These are phyloP conservation scores for Nephrotoma guestfalica DNA, from an alignment of 2,888 invertebrate genomes.

Conservation along the genomic window DNA sequence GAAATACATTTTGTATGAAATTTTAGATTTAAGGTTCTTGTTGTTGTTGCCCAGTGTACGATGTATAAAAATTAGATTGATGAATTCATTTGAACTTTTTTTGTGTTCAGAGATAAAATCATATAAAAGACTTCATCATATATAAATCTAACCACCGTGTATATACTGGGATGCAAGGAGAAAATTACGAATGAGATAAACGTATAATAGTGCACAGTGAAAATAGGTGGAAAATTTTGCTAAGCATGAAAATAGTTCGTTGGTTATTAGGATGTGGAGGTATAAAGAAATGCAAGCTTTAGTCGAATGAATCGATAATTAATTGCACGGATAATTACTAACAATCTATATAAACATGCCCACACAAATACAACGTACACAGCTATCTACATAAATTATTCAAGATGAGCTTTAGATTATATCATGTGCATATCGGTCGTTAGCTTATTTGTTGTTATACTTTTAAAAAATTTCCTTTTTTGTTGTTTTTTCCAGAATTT, in stretches of 20 bases:
- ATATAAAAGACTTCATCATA: background rate
- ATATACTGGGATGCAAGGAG: background rate
- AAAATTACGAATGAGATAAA: background rate
- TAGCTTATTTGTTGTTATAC: background rate
- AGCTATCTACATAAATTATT: background rate
- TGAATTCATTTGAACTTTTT: background rate
- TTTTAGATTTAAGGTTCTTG: background rate
- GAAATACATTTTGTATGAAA: background rate
- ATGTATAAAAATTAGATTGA: background rate
- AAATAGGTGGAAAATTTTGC: background rate
- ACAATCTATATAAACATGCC: background rate
- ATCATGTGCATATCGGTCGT: background rate
- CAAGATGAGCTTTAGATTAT: background rate
- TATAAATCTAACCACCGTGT: background rate
- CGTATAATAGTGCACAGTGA: background rate
- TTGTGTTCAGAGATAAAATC: background rate
- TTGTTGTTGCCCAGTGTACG: background rate
- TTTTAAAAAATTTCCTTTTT: no score
- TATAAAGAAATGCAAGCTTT: background rate
- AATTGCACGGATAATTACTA: background rate
- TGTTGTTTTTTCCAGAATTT: background rate
- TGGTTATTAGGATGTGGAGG: background rate
- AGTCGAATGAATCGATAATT: background rate
- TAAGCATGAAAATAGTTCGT: background rate
- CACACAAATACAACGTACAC: background rate